A percentile compares a stretch with the other conserved stretches of the same genome.
phyloP scores from a whole-genome alignment of 2,113 vertebrate species.

The Urocolius indicus region DNA sequence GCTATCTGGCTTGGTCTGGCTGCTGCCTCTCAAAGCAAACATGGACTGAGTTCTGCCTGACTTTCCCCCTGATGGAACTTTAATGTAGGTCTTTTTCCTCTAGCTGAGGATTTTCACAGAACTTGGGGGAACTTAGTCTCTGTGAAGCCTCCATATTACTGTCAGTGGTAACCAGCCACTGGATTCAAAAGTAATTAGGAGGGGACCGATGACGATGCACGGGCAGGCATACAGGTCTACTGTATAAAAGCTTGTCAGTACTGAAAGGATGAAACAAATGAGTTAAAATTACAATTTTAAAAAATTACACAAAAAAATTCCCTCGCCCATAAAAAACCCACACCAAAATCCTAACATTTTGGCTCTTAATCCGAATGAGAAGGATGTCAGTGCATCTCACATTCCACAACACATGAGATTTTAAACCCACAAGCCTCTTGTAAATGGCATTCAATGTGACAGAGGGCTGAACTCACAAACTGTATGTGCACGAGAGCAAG shows the following conservation, averaged over 20 bases:
- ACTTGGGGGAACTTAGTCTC: neutral
- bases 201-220: neutral
- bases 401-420: neutral
- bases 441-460: fast-evolving
- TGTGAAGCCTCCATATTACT: neutral
- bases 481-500: neutral
- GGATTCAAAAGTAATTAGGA: neutral
- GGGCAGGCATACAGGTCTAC: neutral
- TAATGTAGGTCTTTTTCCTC: neutral
- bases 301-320: too few species aligned
- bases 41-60: neutral
- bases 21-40: neutral
- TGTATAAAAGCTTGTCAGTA: neutral
- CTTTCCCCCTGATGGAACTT: neutral
- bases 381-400: neutral
- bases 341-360: neutral
- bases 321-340: neutral
- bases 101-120: neutral
- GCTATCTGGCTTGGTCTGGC: neutral
- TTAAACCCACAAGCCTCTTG: neutral
- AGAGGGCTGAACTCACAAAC: neutral
- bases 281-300: neutral
- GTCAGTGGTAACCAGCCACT: neutral
- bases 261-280: neutral
- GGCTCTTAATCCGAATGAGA: neutral